Percentiles rank a stretch among this genome's conserved stretches.
These are phyloP conservation scores for Tigriopus californicus DNA, from an alignment of 2,888 invertebrate species.

Conservation along the genomic window DNA sequence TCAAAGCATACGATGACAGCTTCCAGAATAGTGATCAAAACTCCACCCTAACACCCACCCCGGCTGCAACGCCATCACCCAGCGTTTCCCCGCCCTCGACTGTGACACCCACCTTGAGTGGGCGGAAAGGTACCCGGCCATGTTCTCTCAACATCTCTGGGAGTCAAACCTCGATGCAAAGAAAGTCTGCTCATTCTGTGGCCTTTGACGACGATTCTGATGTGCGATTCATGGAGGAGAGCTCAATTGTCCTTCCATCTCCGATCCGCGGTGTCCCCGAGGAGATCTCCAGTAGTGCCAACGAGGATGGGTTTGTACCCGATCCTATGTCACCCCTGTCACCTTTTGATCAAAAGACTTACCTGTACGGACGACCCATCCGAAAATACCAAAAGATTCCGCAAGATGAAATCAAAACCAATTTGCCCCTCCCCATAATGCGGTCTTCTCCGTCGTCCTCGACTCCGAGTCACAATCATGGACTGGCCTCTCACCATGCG, in stretches of 20 bases:
- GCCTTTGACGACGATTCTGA: conserved; percentile 66
- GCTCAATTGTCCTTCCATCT: conserved; percentile 59
- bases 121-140: no score
- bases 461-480: background rate
- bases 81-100: conserved; percentile 37
- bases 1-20: no score
- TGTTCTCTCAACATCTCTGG: no score
- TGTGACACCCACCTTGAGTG: no score
- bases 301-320: no score
- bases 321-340: background rate
- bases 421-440: background rate
- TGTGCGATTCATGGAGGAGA: conserved; percentile 74
- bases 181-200: conserved; percentile 29
- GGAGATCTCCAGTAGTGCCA: no score
- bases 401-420: background rate
- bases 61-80: conserved; percentile 33
- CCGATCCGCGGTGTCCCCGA: conserved; percentile 34
- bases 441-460: background rate
- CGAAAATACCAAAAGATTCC: background rate
- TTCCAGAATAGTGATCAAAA: no score
- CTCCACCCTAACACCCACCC: conserved; percentile 24
- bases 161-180: no score
- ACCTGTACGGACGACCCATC: background rate
- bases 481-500: background rate
- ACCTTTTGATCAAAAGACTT: background rate